Conservation (phyloP, 2,888 invertebrate species). For the Aproaerema taeniolella region DNA sequence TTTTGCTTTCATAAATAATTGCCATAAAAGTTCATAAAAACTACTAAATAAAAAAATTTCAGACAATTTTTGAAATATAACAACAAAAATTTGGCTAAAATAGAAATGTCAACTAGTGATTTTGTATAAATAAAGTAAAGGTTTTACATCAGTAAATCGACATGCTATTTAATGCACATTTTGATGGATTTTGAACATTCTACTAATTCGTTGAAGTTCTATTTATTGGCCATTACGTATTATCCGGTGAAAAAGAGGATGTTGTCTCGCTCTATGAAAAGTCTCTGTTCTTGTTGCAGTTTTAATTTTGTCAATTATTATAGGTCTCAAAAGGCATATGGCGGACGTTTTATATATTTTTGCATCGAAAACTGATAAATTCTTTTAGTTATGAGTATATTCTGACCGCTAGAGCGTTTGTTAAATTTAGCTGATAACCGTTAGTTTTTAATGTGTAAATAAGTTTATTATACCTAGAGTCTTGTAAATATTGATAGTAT, state of each 20-base stretch:
- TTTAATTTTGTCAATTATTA: slow-evolving; percentile 40
- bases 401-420: slow-evolving; percentile 74
- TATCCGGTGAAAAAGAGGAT: slow-evolving; percentile 38
- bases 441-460: slow-evolving; percentile 76
- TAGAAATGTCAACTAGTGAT: too few species aligned
- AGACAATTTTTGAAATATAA: too few species aligned
- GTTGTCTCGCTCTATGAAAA: slow-evolving; percentile 13
- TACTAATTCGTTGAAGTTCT: slow-evolving; percentile 77
- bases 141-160: too few species aligned
- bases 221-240: slow-evolving; percentile 60
- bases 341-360: slow-evolving; percentile 79
- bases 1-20: too few species aligned
- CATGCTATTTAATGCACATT: too few species aligned
- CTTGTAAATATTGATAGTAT: slow-evolving; percentile 75
- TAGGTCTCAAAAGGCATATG: slow-evolving; percentile 77
- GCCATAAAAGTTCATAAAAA: too few species aligned
- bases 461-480: slow-evolving; percentile 73
- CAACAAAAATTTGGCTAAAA: too few species aligned
- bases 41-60: too few species aligned
- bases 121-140: too few species aligned
- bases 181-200: slow-evolving; percentile 79
- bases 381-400: slow-evolving; percentile 77
- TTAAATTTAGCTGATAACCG: slow-evolving; percentile 73
- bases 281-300: slow-evolving; percentile 16
- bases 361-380: slow-evolving; percentile 77